Conservation (phyloP, 1,140 invertebrate genomes). For the Bombus ignitus region DNA sequence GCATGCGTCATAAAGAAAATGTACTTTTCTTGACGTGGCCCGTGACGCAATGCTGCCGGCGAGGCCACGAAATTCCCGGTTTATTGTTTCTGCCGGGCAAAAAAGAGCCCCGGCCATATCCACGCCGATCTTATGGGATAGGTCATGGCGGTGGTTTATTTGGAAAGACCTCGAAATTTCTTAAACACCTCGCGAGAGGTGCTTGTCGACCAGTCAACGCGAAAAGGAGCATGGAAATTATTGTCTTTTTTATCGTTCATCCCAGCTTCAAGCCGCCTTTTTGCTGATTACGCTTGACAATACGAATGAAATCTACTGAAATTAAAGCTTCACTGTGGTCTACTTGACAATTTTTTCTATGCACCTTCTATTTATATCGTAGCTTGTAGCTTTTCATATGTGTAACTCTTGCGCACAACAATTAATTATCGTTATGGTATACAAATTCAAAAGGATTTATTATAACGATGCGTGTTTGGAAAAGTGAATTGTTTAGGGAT, state of each 20-base stretch:
- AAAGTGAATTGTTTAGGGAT: not conserved
- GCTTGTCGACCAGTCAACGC: slow-evolving; percentile 24
- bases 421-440: too few relatives aligned
- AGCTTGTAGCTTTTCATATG: too few relatives aligned
- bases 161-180: slow-evolving; percentile 70
- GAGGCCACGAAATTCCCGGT: slow-evolving; percentile 59
- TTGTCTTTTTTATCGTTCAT: not conserved
- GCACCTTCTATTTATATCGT: too few relatives aligned
- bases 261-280: not conserved
- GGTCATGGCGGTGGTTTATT: slow-evolving; percentile 73
- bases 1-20: slow-evolving; percentile 53
- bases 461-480: not conserved
- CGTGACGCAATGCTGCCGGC: slow-evolving; percentile 35
- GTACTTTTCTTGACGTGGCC: slow-evolving; percentile 42
- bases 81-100: slow-evolving; percentile 71
- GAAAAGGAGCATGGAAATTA: not conserved
- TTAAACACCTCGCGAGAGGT: slow-evolving; percentile 57
- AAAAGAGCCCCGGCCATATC: slow-evolving; percentile 51
- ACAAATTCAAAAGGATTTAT: too few relatives aligned
- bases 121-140: slow-evolving; percentile 62
- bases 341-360: too few relatives aligned
- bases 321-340: not conserved
- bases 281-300: not conserved
- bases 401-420: too few relatives aligned
- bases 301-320: not conserved